Evolutionary conservation across 2,797 vertebrate genomes (phyloP).

Genomic region (Rhabdophis nuchalis): DNA sequence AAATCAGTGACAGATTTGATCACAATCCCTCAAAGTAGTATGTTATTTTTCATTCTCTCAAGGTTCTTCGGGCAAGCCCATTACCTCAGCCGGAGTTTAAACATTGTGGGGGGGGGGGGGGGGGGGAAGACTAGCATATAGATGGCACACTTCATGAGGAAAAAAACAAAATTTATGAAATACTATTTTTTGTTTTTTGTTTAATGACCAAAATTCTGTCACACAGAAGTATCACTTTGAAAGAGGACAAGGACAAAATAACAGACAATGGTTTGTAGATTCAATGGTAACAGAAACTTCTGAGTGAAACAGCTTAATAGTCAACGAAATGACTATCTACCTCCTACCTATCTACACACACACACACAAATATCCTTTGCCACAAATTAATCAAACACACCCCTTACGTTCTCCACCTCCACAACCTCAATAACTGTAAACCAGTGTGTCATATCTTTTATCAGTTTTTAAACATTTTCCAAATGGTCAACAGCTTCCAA

Average conservation of each 20-base stretch:
- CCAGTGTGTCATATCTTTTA: not conserved
- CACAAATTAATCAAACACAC: constrained; percentile 9
- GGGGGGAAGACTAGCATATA: accelerated
- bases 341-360: not conserved
- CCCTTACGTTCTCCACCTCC: not conserved
- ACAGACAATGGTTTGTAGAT: not conserved
- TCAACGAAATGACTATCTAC: constrained; percentile 30
- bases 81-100: not conserved
- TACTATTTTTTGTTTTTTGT: not conserved
- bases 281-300: constrained; percentile 34
- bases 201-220: not conserved
- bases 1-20: not conserved
- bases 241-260: not conserved
- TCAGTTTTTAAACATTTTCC: constrained; percentile 6
- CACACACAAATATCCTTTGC: not conserved
- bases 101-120: not conserved
- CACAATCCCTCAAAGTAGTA: not conserved
- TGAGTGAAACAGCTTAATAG: constrained; percentile 18
- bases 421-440: not conserved
- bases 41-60: not conserved
- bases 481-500: not conserved
- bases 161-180: not conserved
- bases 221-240: constrained; percentile 38
- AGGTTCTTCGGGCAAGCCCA: constrained; percentile 2
- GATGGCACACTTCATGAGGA: no score